These are phyloP conservation scores for Herpetotheres cachinnans DNA, from an alignment of 2,113 vertebrate species.

Conservation along the genomic window DNA sequence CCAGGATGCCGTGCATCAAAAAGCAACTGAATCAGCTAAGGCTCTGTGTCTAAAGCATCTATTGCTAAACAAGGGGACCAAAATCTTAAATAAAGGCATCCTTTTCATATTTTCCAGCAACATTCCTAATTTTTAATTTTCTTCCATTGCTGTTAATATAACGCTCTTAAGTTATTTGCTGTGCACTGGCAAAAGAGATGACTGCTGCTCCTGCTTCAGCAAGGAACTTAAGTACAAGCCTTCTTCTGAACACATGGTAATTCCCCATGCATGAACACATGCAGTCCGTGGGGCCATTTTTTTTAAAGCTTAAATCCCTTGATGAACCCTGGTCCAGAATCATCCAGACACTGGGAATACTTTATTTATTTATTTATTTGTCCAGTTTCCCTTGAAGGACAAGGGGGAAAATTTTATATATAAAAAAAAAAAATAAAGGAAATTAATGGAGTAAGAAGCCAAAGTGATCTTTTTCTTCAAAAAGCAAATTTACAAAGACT, in stretches of 20 bases:
- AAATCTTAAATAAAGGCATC: neutral
- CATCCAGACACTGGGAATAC: neutral
- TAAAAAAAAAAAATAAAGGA: neutral
- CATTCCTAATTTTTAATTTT: neutral
- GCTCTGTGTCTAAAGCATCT: neutral
- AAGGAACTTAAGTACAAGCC: neutral
- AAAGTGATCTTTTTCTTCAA: conserved; percentile 30
- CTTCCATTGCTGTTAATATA: neutral
- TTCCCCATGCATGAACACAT: too few relatives aligned
- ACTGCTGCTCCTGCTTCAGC: neutral
- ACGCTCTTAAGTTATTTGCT: neutral
- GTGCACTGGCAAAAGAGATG: neutral
- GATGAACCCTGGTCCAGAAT: neutral
- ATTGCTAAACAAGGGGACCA: neutral
- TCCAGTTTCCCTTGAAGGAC: conserved; percentile 33
- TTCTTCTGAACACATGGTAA: neutral
- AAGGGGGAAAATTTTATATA: conserved; percentile 34
- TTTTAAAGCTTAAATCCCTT: neutral
- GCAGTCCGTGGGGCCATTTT: neutral
- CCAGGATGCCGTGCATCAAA: neutral
- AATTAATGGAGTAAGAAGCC: conserved; percentile 53
- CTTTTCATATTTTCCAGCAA: neutral
- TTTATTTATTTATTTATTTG: conserved; percentile 17
- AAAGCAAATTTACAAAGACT: conserved; percentile 69
- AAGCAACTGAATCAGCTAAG: neutral